Evolutionary conservation across 2,888 invertebrate genomes (phyloP), one percentile per base, ranked within the genome.

Genomic region (Melinaea marsaeus): DNA sequence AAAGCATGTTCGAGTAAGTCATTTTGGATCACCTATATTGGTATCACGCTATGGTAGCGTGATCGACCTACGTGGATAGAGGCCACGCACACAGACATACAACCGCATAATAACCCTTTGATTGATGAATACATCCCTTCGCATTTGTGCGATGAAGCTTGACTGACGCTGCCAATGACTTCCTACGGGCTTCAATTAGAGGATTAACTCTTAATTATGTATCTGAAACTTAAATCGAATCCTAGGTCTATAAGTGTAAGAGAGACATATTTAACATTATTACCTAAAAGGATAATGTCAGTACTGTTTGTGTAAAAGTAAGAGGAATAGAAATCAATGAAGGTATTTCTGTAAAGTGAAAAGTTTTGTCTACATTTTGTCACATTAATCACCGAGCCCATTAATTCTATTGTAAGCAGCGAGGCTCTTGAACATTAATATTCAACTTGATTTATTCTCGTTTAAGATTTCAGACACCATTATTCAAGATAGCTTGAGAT

Each of bases 51-150:
- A 68, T 55, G 45, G 47, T 65, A 54, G 66, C 65, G 70, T 70
- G 67, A 67, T 67, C 62, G 64, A 64, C 64, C 55, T 55, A 55
- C 54, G 66, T 46, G 66, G 64, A 63, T 66, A 69, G 62, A 57
- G 60, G 61, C 55, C 71, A 68, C 70, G 69, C 71, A 73, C 71
- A 64, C 70, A 51, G 57, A 60, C 67, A 56, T 64, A 60, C 62
- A 58, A 72, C 74, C 74, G 70, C 75, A 72, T 74, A 75, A 74
- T 75, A 73, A 74, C 74, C 69, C 67, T 68, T 69, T 75, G 75
- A 75, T 75, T 74, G 75, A 74, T 75, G 74, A 74, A 73, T 70
- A 74, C 71, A 72, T 73, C 75, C 72, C 74, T 69, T 65, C 67
- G 68, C 66, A 66, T 70, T 66, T 63, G 67, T 67, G 63, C 67